These are phyloP conservation scores for Torymus tubicola DNA, from an alignment of 2,888 invertebrate species.

Conservation along the genomic window DNA sequence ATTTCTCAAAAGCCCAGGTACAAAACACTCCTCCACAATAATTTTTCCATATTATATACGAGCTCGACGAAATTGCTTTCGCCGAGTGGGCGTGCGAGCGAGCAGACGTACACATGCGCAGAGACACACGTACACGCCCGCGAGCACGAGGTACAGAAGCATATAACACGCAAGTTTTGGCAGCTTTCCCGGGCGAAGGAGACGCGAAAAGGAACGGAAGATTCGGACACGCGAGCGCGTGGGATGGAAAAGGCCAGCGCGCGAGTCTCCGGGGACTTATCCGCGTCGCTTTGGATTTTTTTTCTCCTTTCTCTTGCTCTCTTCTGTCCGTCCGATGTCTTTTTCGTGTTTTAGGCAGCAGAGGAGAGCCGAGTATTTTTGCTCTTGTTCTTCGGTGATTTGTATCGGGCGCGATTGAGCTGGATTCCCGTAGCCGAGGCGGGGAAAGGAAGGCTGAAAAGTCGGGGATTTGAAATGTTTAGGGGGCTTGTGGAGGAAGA, in stretches of 20 bases:
- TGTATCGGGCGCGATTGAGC: conserved; percentile 34
- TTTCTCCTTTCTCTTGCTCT: neutral
- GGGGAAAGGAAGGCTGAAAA: neutral
- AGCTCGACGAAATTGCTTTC: conserved; percentile 53
- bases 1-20: conserved; percentile 50
- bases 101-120: neutral
- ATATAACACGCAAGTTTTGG: conserved; percentile 43
- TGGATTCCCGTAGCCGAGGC: neutral
- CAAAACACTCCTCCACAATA: conserved; percentile 51
- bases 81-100: conserved; percentile 31
- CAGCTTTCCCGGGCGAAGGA: conserved; percentile 34
- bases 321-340: neutral
- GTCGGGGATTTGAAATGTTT: neutral
- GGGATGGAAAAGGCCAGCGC: too few species aligned
- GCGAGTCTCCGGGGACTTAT: neutral
- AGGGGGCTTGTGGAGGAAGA: neutral
- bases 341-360: neutral
- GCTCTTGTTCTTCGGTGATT: conserved; percentile 18
- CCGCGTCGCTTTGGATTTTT: conserved; percentile 2
- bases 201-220: neutral
- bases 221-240: neutral
- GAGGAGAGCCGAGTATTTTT: too few species aligned
- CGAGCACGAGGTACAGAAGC: too few species aligned
- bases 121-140: neutral
- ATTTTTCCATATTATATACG: conserved; percentile 57